phyloP scores from a whole-genome alignment of 1,140 invertebrate genomes.

The Lysiphlebus fabarum region DNA sequence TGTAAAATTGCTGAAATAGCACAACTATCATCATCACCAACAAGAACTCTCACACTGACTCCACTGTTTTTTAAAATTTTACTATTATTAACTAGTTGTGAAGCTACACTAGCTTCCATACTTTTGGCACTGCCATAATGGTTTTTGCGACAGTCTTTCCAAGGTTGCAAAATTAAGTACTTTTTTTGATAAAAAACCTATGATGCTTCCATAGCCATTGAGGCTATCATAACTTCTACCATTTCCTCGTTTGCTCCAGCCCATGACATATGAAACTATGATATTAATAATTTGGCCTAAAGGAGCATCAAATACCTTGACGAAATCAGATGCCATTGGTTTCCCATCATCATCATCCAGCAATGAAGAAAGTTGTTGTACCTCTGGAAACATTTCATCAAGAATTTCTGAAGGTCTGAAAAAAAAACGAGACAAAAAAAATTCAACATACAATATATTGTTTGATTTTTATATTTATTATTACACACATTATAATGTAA shows the following conservation, averaged over 20 bases:
- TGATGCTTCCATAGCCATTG: constrained; percentile 9
- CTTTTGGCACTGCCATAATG: constrained; percentile 3
- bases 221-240: constrained; percentile 15
- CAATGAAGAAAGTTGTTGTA: no score
- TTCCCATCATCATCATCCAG: not conserved
- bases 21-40: constrained; percentile 14
- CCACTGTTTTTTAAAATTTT: constrained; percentile 8
- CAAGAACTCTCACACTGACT: not conserved
- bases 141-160: not conserved
- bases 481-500: no score
- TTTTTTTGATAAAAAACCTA: constrained; percentile 13
- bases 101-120: constrained; percentile 16
- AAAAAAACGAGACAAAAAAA: no score
- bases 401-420: no score
- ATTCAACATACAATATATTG: no score
- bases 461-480: no score
- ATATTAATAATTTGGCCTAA: constrained; percentile 7
- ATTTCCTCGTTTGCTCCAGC: constrained; percentile 18
- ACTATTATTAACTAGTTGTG: constrained; percentile 8
- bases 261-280: constrained; percentile 17
- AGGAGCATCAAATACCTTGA: not conserved
- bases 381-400: no score
- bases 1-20: not conserved
- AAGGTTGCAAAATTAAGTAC: not conserved
- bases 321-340: not conserved